Evolutionary conservation across 2,888 invertebrate genomes (phyloP).

Genomic region (Junonia oenone): DNA sequence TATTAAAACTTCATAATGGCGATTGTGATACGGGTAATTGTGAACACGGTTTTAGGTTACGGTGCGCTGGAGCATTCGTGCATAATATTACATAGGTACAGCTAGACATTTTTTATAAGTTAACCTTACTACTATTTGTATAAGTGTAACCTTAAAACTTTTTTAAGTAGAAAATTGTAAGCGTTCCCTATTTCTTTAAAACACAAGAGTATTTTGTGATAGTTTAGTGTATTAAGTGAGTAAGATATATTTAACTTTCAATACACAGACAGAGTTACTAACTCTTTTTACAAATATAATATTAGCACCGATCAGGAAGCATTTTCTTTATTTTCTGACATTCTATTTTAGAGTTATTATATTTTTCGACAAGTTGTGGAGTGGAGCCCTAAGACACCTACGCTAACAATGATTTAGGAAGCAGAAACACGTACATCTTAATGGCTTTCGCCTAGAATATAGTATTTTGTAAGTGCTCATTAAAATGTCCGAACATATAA

Average conservation of each 20-base stretch:
- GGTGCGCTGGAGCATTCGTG: constrained; percentile 8
- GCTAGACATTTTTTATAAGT: neutral
- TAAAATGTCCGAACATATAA: constrained; percentile 1
- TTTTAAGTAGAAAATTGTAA: too few relatives aligned
- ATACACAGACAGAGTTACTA: too few relatives aligned
- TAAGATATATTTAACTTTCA: too few relatives aligned
- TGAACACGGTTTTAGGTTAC: constrained; percentile 4
- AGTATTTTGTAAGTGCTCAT: constrained; percentile 5
- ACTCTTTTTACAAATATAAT: too few relatives aligned
- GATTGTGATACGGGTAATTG: constrained; percentile 16
- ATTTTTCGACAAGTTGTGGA: neutral
- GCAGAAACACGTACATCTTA: constrained; percentile 20
- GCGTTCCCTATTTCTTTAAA: too few relatives aligned
- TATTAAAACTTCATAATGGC: constrained; percentile 24
- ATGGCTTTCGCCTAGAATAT: constrained; percentile 16
- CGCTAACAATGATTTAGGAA: constrained; percentile 22
- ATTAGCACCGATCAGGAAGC: neutral
- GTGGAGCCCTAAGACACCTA: constrained; percentile 10
- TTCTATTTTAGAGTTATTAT: neutral
- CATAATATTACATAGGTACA: neutral
- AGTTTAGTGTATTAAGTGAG: too few relatives aligned
- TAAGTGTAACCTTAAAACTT: too few relatives aligned
- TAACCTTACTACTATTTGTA: too few relatives aligned
- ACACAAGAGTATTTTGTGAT: too few relatives aligned
- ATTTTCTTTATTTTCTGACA: neutral